Percentiles rank a stretch among this genome's conserved stretches.
Evolutionary conservation across 2,888 invertebrate species (phyloP).

Genomic region (Caradrina kadenii): DNA sequence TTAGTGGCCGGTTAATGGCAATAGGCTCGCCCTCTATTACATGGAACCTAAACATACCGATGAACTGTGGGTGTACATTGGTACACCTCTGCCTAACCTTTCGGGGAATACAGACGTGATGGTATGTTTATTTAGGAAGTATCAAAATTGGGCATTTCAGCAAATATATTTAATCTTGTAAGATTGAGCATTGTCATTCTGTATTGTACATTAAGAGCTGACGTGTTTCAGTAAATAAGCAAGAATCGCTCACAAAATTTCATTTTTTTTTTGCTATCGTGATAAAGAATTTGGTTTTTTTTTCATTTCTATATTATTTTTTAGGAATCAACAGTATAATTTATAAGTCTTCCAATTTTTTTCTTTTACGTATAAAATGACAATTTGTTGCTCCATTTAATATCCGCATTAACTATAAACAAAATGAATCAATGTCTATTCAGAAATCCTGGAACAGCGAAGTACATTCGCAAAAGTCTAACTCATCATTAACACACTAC

Average conservation of each 20-base stretch:
- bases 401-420: background rate
- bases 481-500: constrained; percentile 2
- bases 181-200: background rate
- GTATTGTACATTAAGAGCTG: background rate
- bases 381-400: background rate
- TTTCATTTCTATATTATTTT: no score
- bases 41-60: no score
- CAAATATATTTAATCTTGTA: background rate
- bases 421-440: background rate
- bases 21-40: no score
- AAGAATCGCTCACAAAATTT: background rate
- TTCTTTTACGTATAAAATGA: no score
- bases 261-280: no score
- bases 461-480: constrained; percentile 1
- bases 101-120: no score
- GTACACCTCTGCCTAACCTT: no score
- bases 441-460: background rate
- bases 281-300: no score
- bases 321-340: no score
- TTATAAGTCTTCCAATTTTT: background rate
- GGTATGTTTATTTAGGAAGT: no score
- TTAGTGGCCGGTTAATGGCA: no score
- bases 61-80: no score
- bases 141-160: background rate
- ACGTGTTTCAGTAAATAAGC: background rate